phyloP scores from a whole-genome alignment of 2,113 vertebrate genomes.

The Dendrocopos noguchii region DNA sequence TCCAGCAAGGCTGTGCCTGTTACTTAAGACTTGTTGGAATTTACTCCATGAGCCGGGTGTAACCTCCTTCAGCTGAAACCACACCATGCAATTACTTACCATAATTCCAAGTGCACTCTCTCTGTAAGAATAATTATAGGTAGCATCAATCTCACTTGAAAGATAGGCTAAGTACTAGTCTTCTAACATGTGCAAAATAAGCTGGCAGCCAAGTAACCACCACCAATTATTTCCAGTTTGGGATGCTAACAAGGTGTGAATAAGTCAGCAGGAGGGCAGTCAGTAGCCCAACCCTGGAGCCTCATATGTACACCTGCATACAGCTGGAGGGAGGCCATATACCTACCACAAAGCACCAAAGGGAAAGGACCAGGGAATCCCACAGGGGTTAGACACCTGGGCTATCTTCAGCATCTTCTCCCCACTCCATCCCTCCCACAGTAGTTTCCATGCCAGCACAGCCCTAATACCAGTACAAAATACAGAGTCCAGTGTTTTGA shows the following conservation, averaged over 20 bases:
- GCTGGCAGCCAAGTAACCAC: neutral
- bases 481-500: neutral
- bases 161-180: neutral
- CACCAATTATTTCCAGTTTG: neutral
- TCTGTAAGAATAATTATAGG: neutral
- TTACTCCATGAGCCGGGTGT: neutral
- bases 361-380: neutral
- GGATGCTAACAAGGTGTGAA: neutral
- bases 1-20: neutral
- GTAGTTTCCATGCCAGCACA: neutral
- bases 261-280: neutral
- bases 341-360: neutral
- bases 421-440: neutral
- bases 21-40: neutral
- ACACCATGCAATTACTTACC: neutral
- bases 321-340: neutral
- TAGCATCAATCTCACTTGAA: neutral
- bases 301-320: rapidly evolving
- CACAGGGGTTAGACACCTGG: neutral
- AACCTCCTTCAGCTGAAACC: neutral
- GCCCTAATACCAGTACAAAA: neutral
- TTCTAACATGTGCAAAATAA: neutral
- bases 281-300: neutral
- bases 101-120: neutral
- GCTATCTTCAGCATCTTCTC: neutral